Percentiles rank a stretch among this genome's conserved stretches.
phyloP scores from a whole-genome alignment of 1,140 invertebrate genomes.

The Lycorma delicatula region DNA sequence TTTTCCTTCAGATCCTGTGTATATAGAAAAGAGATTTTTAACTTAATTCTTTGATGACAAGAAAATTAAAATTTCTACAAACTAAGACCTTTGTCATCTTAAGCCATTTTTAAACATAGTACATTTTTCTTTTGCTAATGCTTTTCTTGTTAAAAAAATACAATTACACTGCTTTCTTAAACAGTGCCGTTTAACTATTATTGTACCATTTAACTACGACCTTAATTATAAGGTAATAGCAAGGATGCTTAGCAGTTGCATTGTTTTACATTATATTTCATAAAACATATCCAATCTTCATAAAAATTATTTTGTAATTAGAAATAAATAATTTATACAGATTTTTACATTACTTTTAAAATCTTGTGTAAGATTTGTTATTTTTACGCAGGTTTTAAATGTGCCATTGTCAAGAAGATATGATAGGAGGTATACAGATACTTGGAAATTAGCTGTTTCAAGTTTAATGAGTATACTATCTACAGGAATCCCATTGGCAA shows the following conservation, averaged over 20 bases:
- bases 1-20: too few relatives aligned
- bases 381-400: conserved; percentile 47
- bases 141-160: too few relatives aligned
- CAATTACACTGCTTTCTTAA: too few relatives aligned
- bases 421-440: conserved; percentile 66
- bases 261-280: neutral
- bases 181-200: too few relatives aligned
- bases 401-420: conserved; percentile 76
- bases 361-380: neutral
- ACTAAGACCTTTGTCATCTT: too few relatives aligned
- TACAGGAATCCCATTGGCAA: conserved; percentile 77
- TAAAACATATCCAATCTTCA: neutral
- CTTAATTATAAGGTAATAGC: too few relatives aligned
- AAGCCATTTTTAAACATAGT: too few relatives aligned
- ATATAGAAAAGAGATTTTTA: too few relatives aligned
- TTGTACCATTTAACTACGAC: too few relatives aligned
- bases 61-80: too few relatives aligned
- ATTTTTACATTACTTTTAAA: neutral
- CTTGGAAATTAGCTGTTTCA: conserved; percentile 78
- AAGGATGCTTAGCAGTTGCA: neutral
- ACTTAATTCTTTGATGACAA: too few relatives aligned
- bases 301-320: conserved; percentile 4
- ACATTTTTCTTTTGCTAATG: too few relatives aligned
- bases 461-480: conserved; percentile 71
- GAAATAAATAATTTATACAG: neutral